phyloP scores from a whole-genome alignment of 2,888 invertebrate species.

The Meliscaeva auricollis region DNA sequence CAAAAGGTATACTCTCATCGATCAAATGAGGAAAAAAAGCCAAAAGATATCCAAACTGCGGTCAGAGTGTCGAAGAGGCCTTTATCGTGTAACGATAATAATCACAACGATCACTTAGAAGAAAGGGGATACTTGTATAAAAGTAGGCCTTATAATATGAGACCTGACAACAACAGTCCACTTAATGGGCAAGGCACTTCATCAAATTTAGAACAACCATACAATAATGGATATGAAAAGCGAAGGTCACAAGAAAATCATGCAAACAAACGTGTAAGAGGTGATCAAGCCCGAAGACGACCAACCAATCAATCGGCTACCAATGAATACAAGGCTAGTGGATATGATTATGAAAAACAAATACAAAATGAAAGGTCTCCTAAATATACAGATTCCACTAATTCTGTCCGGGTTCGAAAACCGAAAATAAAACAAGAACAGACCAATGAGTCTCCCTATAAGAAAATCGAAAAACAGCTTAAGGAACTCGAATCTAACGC shows the following conservation, averaged over 20 bases:
- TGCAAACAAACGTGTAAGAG: background rate
- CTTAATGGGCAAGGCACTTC: background rate
- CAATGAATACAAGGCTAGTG: conserved; percentile 44
- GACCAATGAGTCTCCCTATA: conserved; percentile 24
- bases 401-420: conserved; percentile 27
- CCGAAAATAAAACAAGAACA: conserved; percentile 32
- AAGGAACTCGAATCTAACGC: conserved; percentile 43
- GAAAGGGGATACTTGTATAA: conserved; percentile 19
- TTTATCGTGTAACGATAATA: background rate
- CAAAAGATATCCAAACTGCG: background rate
- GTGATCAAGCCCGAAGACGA: conserved; percentile 24
- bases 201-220: background rate
- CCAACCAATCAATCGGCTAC: conserved; percentile 2
- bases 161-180: background rate
- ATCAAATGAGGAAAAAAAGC: background rate
- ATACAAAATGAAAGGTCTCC: background rate
- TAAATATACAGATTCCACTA: background rate
- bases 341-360: conserved; percentile 43
- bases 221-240: conserved; percentile 22
- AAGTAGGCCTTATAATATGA: background rate
- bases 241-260: background rate
- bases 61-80: background rate
- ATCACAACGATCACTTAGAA: background rate
- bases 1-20: conserved; percentile 15
- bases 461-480: conserved; percentile 57